Conservation (phyloP, 37 sponge, comb jelly and placozoan genomes). For the Haliclona indistincta region DNA sequence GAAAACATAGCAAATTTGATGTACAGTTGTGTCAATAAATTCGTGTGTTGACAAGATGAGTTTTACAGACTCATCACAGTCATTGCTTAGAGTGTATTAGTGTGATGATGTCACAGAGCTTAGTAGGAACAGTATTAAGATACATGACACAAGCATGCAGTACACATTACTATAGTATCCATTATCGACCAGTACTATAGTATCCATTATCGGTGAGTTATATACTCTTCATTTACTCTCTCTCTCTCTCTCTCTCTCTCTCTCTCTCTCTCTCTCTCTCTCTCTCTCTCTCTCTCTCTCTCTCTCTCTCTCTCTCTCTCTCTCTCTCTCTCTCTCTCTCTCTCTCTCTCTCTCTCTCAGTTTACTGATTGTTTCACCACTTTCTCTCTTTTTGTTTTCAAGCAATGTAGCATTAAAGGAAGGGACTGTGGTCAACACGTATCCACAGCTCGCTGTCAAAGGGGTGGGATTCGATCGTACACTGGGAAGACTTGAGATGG, state of each 20-base stretch:
- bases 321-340: conserved; percentile 1
- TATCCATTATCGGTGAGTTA: conserved; percentile 67
- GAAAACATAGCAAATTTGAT: conserved; percentile 36
- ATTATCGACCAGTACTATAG: conserved; percentile 69
- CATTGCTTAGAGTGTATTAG: no score
- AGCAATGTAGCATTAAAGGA: no score
- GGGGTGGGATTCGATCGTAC: conserved; percentile 69
- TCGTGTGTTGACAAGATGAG: no score
- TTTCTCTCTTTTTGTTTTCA: no score
- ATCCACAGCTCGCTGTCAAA: conserved; percentile 78
- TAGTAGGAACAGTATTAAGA: no score
- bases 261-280: neutral
- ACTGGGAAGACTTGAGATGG: conserved; percentile 92
- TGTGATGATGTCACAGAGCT: no score
- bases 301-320: conserved; percentile 3
- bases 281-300: neutral
- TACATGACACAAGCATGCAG: no score
- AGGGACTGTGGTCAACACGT: conserved; percentile 37
- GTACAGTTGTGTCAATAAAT: no score
- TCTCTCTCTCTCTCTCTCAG: no score
- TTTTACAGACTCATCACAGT: no score
- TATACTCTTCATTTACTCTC: neutral
- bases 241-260: neutral
- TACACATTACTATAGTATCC: no score
- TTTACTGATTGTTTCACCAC: no score